Evolutionary conservation across 2,797 vertebrate genomes (phyloP).

Genomic region (Trachops cirrhosus): DNA sequence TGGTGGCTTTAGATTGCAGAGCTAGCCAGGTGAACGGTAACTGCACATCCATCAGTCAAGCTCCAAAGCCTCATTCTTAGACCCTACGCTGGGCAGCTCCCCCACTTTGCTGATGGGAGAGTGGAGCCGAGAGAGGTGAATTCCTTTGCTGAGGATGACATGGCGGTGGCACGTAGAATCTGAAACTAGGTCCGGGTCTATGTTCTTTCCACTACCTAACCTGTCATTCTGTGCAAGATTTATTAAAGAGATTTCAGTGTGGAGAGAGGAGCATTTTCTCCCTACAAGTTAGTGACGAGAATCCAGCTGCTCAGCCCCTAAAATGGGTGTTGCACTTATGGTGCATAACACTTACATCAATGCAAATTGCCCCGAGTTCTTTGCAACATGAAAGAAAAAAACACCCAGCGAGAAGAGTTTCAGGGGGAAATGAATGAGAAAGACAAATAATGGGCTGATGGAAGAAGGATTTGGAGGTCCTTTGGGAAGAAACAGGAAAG

Average conservation of each 20-base stretch:
- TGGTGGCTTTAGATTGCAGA: neutral
- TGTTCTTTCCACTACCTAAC: neutral
- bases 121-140: neutral
- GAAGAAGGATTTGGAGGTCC: neutral
- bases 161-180: neutral
- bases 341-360: slow-evolving; percentile 37
- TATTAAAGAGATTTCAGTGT: neutral
- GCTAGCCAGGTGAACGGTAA: neutral
- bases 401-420: neutral
- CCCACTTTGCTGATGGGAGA: neutral
- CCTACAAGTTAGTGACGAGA: neutral
- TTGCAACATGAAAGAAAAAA: slow-evolving; percentile 37
- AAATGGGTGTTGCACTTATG: neutral
- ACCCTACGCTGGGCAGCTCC: accelerated
- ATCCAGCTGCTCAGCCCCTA: neutral
- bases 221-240: neutral
- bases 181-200: neutral
- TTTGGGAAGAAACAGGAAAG: slow-evolving; percentile 9
- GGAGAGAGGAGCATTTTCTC: neutral
- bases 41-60: neutral
- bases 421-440: slow-evolving; percentile 10
- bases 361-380: slow-evolving; percentile 19
- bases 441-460: neutral
- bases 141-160: neutral
- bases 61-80: neutral